Percentiles rank a stretch among this genome's conserved stretches.
Conservation (phyloP, 2,797 vertebrate species). For the Bradypodion ventrale region DNA sequence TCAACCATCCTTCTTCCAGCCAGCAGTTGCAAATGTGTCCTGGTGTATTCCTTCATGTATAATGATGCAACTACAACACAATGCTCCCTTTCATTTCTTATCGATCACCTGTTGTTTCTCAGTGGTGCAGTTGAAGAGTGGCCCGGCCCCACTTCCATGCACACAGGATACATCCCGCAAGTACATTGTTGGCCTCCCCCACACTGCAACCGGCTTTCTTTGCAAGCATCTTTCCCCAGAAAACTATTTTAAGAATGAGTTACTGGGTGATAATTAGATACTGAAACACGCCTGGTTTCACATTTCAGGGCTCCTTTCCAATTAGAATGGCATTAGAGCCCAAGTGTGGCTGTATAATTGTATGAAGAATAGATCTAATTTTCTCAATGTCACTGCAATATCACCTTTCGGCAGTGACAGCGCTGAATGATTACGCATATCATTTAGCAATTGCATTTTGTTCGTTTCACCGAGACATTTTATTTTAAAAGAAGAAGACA, state of each 20-base stretch:
- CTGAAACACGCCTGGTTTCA: constrained; percentile 73
- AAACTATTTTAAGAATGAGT: constrained; percentile 76
- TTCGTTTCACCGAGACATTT: constrained; percentile 69
- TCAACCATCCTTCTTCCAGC: background rate
- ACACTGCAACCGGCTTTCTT: constrained; percentile 64
- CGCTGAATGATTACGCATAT: constrained; percentile 81
- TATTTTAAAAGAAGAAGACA: constrained; percentile 56
- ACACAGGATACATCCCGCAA: constrained; percentile 34
- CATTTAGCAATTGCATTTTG: constrained; percentile 82
- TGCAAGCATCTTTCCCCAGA: constrained; percentile 69
- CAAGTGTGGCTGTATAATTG: constrained; percentile 79
- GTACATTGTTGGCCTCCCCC: constrained; percentile 49
- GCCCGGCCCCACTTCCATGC: constrained; percentile 19
- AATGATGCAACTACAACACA: background rate
- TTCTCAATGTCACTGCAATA: constrained; percentile 83
- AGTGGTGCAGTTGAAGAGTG: constrained; percentile 42
- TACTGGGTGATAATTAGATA: constrained; percentile 77
- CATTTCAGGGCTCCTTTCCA: constrained; percentile 80
- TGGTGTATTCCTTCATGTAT: background rate
- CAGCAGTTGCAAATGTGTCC: background rate
- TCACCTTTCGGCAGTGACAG: constrained; percentile 78
- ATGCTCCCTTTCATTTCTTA: background rate
- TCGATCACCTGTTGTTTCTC: background rate
- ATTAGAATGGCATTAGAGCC: constrained; percentile 81
- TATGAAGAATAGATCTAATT: constrained; percentile 84